A percentile compares a stretch with the other conserved stretches of the same genome.
These are phyloP conservation scores for Sympetrum striolatum DNA, from an alignment of 2,888 invertebrate species.

Conservation along the genomic window DNA sequence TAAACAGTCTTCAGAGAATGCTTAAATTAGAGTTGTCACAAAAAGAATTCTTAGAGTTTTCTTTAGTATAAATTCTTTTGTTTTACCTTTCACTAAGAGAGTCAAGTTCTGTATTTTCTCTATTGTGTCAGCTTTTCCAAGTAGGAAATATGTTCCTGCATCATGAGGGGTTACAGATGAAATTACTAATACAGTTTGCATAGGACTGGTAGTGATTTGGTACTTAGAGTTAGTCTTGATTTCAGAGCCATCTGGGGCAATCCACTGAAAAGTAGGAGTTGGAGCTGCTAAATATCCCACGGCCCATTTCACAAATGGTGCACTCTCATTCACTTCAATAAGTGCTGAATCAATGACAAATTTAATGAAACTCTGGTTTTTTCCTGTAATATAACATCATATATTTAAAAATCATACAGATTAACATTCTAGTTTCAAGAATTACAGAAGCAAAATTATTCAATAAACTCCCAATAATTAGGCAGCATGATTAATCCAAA, in stretches of 20 bases:
- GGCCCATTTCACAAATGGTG: constrained; percentile 6
- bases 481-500: too few species aligned
- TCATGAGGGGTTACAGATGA: not conserved
- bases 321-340: not conserved
- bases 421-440: not conserved
- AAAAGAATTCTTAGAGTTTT: too few species aligned
- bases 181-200: constrained; percentile 22
- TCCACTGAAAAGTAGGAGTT: not conserved
- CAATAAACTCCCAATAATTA: too few species aligned
- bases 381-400: not conserved
- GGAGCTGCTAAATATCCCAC: constrained; percentile 14
- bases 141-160: not conserved
- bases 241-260: not conserved
- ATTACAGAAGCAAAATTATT: too few species aligned
- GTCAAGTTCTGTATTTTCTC: not conserved
- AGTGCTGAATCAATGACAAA: not conserved
- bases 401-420: not conserved
- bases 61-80: not conserved
- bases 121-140: not conserved
- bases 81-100: not conserved
- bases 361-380: not conserved
- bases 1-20: too few species aligned
- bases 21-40: too few species aligned
- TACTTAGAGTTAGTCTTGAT: not conserved
- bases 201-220: not conserved